Evolutionary conservation across 2,888 invertebrate genomes (phyloP).

Genomic region (Belgica antarctica): DNA sequence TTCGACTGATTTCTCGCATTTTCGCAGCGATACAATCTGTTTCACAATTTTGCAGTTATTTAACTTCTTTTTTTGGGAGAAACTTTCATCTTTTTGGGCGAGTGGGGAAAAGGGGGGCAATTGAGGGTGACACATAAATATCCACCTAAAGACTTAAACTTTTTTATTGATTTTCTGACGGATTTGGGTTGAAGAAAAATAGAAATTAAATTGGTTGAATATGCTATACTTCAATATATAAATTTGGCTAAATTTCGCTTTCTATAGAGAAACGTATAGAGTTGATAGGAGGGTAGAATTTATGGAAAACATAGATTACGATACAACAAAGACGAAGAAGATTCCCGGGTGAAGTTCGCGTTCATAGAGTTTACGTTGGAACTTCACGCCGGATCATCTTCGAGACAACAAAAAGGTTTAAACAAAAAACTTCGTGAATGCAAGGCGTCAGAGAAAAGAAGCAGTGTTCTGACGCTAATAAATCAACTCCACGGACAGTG

Average conservation of each 20-base stretch:
- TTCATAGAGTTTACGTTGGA: too few relatives aligned
- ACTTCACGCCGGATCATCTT: too few relatives aligned
- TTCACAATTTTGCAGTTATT: not conserved
- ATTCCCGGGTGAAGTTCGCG: too few relatives aligned
- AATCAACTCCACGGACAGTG: too few relatives aligned
- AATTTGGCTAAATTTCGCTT: slow-evolving; percentile 26
- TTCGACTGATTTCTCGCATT: not conserved
- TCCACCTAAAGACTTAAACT: slow-evolving; percentile 17
- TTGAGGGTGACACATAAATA: not conserved
- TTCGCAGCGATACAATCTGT: not conserved
- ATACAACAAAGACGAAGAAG: too few relatives aligned
- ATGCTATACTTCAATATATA: slow-evolving; percentile 4
- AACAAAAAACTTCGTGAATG: not conserved
- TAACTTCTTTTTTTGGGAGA: not conserved
- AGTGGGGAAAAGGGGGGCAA: not conserved
- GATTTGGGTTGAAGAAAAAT: slow-evolving; percentile 4
- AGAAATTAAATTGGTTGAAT: not conserved
- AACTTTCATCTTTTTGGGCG: not conserved
- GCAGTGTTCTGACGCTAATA: too few relatives aligned
- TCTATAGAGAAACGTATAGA: not conserved
- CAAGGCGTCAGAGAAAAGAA: too few relatives aligned
- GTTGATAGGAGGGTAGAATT: slow-evolving; percentile 3
- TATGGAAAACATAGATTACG: not conserved
- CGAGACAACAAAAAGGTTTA: slow-evolving; percentile 15
- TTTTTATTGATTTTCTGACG: not conserved